These are phyloP conservation scores for Platanista minor DNA, from an alignment of 2,113 vertebrate species.

Conservation along the genomic window DNA sequence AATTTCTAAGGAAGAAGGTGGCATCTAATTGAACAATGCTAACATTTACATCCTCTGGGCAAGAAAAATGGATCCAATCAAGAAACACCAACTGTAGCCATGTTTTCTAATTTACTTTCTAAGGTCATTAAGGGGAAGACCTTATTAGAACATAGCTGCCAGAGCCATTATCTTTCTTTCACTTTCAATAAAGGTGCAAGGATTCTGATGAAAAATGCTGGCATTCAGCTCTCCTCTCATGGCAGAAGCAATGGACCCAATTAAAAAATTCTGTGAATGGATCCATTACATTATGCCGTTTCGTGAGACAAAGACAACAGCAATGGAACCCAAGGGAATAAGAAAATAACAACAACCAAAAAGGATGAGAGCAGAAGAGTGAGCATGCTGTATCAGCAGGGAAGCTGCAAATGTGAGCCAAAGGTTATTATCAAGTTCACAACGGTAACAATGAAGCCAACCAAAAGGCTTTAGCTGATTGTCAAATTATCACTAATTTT, in stretches of 20 bases:
- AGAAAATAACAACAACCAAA: constrained; percentile 58
- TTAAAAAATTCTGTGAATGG: constrained; percentile 67
- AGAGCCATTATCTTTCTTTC: constrained; percentile 71
- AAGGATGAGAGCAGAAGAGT: not conserved
- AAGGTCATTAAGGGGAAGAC: constrained; percentile 51
- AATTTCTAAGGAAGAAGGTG: constrained; percentile 60
- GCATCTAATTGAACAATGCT: constrained; percentile 67
- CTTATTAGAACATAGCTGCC: constrained; percentile 72
- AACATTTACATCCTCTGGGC: constrained; percentile 55
- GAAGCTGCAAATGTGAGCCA: not conserved
- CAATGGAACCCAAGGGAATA: constrained; percentile 52
- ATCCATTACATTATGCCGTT: constrained; percentile 60
- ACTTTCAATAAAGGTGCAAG: constrained; percentile 71
- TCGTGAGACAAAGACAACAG: constrained; percentile 27
- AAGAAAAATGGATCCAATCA: constrained; percentile 72
- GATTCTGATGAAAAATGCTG: constrained; percentile 65
- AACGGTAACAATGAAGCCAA: constrained; percentile 8
- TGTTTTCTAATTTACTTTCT: constrained; percentile 73
- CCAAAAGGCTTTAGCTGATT: not conserved
- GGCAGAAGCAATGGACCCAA: constrained; percentile 66
- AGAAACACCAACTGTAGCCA: constrained; percentile 62
- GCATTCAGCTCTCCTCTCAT: constrained; percentile 47
- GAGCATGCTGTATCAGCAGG: constrained; percentile 30
- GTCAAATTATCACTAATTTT: constrained; percentile 42
- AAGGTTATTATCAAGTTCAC: constrained; percentile 36